Evolutionary conservation across 2,797 vertebrate genomes (phyloP).

Genomic region (Manis pentadactyla): DNA sequence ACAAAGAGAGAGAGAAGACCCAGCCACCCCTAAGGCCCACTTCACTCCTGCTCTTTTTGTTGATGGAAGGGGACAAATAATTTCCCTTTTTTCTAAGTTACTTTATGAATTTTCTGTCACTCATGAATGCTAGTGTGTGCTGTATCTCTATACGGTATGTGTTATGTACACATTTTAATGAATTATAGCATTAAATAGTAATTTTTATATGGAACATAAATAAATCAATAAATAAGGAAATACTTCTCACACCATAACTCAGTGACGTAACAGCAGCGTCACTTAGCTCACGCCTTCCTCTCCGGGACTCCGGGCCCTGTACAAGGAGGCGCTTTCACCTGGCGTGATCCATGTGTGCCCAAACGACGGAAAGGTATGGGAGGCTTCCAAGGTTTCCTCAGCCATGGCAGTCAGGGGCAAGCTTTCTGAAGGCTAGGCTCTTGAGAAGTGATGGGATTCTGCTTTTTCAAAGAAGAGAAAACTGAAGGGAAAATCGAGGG

Average conservation of each 20-base stretch:
- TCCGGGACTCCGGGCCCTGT: fast-evolving
- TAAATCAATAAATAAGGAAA: neutral
- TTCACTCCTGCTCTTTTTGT: neutral
- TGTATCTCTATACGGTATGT: too few species aligned
- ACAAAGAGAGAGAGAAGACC: neutral
- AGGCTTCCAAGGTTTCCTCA: neutral
- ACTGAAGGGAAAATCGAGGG: neutral
- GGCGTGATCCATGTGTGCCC: fast-evolving
- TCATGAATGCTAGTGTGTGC: neutral
- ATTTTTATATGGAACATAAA: neutral
- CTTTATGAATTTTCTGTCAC: neutral
- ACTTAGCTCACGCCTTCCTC: too few species aligned
- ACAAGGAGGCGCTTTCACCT: fast-evolving
- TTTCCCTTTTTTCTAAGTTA: neutral
- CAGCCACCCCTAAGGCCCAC: neutral
- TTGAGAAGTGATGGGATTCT: too few species aligned
- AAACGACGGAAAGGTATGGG: neutral
- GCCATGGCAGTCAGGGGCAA: neutral
- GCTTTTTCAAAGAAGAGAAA: neutral
- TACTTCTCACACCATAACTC: neutral
- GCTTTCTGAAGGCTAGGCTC: neutral
- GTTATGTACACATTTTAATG: neutral
- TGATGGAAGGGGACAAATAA: neutral
- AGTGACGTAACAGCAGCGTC: fast-evolving
- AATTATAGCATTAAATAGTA: neutral